Evolutionary conservation across 2,888 invertebrate genomes (phyloP).

Genomic region (Netelia virgata): DNA sequence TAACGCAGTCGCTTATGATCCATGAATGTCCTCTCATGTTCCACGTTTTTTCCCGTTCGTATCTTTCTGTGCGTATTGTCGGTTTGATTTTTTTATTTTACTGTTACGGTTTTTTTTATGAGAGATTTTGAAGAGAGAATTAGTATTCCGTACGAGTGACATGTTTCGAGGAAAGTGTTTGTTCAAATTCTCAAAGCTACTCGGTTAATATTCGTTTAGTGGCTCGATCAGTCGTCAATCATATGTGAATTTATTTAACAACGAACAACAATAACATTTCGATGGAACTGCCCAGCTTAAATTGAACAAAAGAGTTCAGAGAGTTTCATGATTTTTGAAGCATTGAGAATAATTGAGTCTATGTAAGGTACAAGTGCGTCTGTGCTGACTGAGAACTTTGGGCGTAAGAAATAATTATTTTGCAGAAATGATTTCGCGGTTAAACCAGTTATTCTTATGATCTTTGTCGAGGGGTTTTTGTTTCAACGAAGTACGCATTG

Average conservation of each 20-base stretch:
- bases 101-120: not conserved
- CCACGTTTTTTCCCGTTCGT: slow-evolving; percentile 16
- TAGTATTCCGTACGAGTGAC: too few species aligned
- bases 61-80: slow-evolving; percentile 19
- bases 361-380: slow-evolving; percentile 83
- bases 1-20: slow-evolving; percentile 26
- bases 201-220: too few species aligned
- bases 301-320: not conserved
- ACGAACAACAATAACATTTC: slow-evolving; percentile 61
- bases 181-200: not conserved
- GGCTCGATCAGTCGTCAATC: not conserved
- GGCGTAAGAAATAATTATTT: not conserved
- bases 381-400: slow-evolving; percentile 39
- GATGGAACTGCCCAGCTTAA: slow-evolving; percentile 36
- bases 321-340: not conserved
- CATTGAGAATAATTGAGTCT: slow-evolving; percentile 75
- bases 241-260: not conserved
- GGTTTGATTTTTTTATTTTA: not conserved
- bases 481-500: slow-evolving; percentile 37
- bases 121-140: too few species aligned
- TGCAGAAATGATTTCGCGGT: slow-evolving; percentile 20
- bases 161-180: not conserved
- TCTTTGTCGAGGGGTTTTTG: not conserved
- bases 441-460: slow-evolving; percentile 8
- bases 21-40: not conserved